These are phyloP conservation scores for Urocyon cinereoargenteus DNA, from an alignment of 2,797 vertebrate species.

Conservation along the genomic window DNA sequence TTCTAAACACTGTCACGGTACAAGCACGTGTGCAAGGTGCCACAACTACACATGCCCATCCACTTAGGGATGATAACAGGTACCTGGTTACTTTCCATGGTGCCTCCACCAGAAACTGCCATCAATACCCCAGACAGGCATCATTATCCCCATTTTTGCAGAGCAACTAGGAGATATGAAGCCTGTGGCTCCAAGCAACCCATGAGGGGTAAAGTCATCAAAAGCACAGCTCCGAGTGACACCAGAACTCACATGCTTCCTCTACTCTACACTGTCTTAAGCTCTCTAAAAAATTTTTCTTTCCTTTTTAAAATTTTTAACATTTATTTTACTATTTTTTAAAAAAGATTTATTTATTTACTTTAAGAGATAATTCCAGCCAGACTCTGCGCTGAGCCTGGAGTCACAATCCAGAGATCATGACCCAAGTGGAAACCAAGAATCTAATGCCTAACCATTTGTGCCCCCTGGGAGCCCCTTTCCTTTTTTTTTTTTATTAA, in stretches of 20 bases:
- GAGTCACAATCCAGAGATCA: background rate
- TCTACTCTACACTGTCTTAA: accelerated
- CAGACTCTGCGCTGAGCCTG: background rate
- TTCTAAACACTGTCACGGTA: background rate
- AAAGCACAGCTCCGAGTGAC: background rate
- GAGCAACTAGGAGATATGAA: background rate
- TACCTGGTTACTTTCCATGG: background rate
- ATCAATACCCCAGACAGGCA: background rate
- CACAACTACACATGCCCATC: no score
- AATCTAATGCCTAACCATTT: background rate
- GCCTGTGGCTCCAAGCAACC: background rate
- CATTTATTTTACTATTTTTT: background rate
- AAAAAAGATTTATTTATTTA: background rate
- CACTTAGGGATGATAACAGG: background rate
- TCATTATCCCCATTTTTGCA: background rate
- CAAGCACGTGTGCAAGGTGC: accelerated
- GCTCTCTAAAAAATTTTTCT: background rate
- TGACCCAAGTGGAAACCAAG: background rate
- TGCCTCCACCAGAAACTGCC: background rate
- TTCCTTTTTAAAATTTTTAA: background rate
- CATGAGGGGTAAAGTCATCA: accelerated
- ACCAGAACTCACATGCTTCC: accelerated
- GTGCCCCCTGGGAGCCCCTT: background rate
- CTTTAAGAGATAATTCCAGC: background rate
- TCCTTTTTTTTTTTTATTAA: background rate